Conservation (phyloP, 1,140 invertebrate genomes). For the Ceratosolen fusciceps region DNA sequence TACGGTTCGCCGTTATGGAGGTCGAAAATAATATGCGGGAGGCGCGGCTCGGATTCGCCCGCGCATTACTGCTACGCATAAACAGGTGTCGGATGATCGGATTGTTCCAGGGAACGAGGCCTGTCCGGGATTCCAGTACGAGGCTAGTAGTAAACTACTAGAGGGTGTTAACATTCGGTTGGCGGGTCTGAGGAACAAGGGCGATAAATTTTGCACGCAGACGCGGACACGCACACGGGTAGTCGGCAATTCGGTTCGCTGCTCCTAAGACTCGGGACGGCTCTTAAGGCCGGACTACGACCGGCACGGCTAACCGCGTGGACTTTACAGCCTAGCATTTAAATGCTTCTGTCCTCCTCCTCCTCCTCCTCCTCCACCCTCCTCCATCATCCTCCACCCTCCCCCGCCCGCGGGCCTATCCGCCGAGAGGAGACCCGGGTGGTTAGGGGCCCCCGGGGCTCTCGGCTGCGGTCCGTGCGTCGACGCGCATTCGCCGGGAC, state of each 20-base stretch:
- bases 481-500: conserved; percentile 27
- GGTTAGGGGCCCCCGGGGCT: conserved; percentile 48
- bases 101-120: no score
- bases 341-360: neutral
- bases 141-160: neutral
- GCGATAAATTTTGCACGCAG: conserved; percentile 29
- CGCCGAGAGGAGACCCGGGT: conserved; percentile 50
- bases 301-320: conserved; percentile 12
- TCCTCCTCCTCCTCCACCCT: neutral
- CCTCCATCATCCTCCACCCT: neutral
- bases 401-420: conserved; percentile 17
- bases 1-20: no score
- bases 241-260: conserved; percentile 2
- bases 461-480: conserved; percentile 50
- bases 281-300: no score
- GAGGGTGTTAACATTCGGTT: neutral
- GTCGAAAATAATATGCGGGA: no score
- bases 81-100: no score
- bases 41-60: no score
- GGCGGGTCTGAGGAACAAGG: neutral
- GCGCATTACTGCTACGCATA: no score
- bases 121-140: no score
- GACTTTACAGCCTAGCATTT: conserved; percentile 24
- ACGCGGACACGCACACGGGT: neutral
- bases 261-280: conserved; percentile 20